Conservation (phyloP, 1,140 invertebrate species). For the Trachymyrmex septentrionalis region DNA sequence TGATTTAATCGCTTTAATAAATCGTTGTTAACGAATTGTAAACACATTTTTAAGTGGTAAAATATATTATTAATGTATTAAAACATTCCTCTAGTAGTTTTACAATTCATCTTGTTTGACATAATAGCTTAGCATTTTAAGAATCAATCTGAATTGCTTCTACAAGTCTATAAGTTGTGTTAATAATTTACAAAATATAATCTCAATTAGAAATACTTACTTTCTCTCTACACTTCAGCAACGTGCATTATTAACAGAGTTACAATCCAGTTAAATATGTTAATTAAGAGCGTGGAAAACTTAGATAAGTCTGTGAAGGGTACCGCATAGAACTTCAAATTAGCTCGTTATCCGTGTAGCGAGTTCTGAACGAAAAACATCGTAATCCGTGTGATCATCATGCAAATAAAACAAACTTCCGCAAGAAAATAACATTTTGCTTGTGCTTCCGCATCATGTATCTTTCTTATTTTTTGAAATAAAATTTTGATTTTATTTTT, state of each 20-base stretch:
- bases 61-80: not conserved
- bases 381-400: constrained; percentile 15
- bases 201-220: constrained; percentile 19
- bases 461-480: not conserved
- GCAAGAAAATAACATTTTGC: constrained; percentile 5
- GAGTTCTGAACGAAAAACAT: constrained; percentile 55
- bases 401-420: not conserved
- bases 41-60: not conserved
- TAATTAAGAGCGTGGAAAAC: constrained; percentile 58
- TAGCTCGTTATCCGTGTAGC: constrained; percentile 41
- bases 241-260: constrained; percentile 35
- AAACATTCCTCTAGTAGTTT: not conserved
- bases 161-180: not conserved
- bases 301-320: constrained; percentile 56
- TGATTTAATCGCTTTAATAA: not conserved
- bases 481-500: not conserved
- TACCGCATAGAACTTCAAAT: constrained; percentile 40
- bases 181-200: constrained; percentile 29
- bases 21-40: not conserved
- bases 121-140: not conserved
- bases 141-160: not conserved
- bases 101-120: not conserved
- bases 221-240: constrained; percentile 23
- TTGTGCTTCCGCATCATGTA: not conserved
- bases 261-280: constrained; percentile 54